These are phyloP conservation scores for Thymelicus lineola DNA, from an alignment of 2,888 invertebrate genomes.

Conservation along the genomic window DNA sequence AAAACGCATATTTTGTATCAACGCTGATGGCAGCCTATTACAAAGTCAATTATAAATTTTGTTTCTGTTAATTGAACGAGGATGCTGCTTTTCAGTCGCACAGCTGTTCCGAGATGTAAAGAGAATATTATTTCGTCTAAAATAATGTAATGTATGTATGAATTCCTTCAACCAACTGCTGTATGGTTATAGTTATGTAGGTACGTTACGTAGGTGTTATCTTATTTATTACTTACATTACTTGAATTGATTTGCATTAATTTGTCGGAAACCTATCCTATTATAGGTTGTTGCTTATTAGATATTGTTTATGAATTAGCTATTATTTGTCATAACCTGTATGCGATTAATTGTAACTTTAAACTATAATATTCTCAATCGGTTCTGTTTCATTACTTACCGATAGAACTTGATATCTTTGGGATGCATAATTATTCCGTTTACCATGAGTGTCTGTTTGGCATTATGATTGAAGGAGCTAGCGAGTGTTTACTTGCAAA, in stretches of 20 bases:
- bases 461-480: no score
- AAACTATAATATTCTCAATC: not conserved
- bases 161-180: slow-evolving; percentile 33
- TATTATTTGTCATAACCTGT: slow-evolving; percentile 29
- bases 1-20: slow-evolving; percentile 23
- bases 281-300: slow-evolving; percentile 29
- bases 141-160: slow-evolving; percentile 19
- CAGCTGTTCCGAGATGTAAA: slow-evolving; percentile 16
- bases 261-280: slow-evolving; percentile 27
- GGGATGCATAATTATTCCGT: no score
- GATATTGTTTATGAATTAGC: slow-evolving; percentile 23
- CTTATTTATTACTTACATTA: slow-evolving; percentile 49
- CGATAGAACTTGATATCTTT: not conserved
- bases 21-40: slow-evolving; percentile 13
- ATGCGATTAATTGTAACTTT: slow-evolving; percentile 16
- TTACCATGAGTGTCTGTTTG: no score
- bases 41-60: slow-evolving; percentile 22
- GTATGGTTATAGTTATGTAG: not conserved
- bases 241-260: slow-evolving; percentile 45
- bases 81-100: slow-evolving; percentile 20
- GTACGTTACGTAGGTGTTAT: slow-evolving; percentile 46
- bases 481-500: no score
- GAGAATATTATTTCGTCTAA: slow-evolving; percentile 25
- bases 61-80: slow-evolving; percentile 8
- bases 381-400: not conserved